These are phyloP conservation scores for Schizopygopsis malacanthus DNA, from an alignment of 2,797 vertebrate species.

Conservation along the genomic window DNA sequence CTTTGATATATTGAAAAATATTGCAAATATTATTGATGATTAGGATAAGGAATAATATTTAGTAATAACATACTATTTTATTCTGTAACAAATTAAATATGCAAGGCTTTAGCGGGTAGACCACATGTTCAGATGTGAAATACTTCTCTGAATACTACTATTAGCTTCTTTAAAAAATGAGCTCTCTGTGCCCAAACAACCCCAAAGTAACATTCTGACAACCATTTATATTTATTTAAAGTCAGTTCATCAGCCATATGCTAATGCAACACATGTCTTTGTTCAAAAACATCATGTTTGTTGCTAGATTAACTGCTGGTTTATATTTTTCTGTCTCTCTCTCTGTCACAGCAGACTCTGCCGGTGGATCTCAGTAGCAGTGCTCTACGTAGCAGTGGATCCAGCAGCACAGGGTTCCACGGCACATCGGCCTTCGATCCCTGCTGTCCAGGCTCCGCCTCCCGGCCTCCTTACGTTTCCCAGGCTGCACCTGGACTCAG, in stretches of 20 bases:
- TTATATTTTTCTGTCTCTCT: neutral
- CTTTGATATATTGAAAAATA: neutral
- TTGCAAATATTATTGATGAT: neutral
- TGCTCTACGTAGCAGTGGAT: constrained; percentile 85
- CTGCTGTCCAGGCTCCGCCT: constrained; percentile 93
- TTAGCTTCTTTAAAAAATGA: neutral
- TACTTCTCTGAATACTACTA: neutral
- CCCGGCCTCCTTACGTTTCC: constrained; percentile 88
- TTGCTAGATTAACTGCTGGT: neutral
- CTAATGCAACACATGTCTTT: neutral
- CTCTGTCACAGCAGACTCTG: constrained; percentile 85
- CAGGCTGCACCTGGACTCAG: constrained; percentile 87
- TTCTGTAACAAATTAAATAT: neutral
- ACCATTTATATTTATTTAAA: neutral
- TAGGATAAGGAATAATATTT: neutral
- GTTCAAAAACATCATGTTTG: neutral
- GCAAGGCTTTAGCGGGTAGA: neutral
- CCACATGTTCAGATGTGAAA: neutral
- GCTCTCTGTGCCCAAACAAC: neutral
- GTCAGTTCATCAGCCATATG: neutral
- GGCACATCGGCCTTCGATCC: constrained; percentile 96
- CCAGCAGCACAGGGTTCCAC: constrained; percentile 84
- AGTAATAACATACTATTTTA: neutral
- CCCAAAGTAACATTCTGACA: neutral
- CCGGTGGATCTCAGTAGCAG: constrained; percentile 97